These are phyloP conservation scores for Abrostola tripartita DNA, from an alignment of 2,888 invertebrate species.

Conservation along the genomic window DNA sequence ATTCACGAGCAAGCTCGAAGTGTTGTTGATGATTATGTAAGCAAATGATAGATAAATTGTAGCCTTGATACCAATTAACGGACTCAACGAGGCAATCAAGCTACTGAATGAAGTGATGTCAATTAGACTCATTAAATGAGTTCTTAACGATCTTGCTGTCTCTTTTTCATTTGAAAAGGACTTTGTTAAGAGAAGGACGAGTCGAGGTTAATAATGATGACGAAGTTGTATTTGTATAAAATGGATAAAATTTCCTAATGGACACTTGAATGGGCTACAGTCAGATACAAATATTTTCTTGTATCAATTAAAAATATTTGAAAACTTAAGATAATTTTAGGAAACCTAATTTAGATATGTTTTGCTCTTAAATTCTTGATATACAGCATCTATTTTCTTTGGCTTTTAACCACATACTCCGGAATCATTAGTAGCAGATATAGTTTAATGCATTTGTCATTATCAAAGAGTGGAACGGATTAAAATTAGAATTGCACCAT, in stretches of 20 bases:
- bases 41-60: constrained; percentile 54
- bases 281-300: too few relatives aligned
- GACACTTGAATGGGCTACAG: not conserved
- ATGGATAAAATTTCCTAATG: constrained; percentile 14
- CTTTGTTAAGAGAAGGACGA: constrained; percentile 34
- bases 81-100: constrained; percentile 58
- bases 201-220: constrained; percentile 27
- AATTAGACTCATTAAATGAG: constrained; percentile 60
- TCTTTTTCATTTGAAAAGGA: constrained; percentile 56
- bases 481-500: constrained; percentile 54
- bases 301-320: not conserved
- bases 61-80: constrained; percentile 57
- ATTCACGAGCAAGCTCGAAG: constrained; percentile 11
- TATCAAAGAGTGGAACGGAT: constrained; percentile 44
- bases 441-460: constrained; percentile 45
- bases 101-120: constrained; percentile 57
- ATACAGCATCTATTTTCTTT: not conserved
- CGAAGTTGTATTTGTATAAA: constrained; percentile 24
- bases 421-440: constrained; percentile 24
- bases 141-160: constrained; percentile 53
- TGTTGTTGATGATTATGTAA: constrained; percentile 40
- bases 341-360: not conserved
- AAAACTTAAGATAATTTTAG: not conserved
- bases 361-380: not conserved
- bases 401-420: constrained; percentile 8